Conservation (phyloP, 1,140 invertebrate species). For the Plectrocnemia conspersa region DNA sequence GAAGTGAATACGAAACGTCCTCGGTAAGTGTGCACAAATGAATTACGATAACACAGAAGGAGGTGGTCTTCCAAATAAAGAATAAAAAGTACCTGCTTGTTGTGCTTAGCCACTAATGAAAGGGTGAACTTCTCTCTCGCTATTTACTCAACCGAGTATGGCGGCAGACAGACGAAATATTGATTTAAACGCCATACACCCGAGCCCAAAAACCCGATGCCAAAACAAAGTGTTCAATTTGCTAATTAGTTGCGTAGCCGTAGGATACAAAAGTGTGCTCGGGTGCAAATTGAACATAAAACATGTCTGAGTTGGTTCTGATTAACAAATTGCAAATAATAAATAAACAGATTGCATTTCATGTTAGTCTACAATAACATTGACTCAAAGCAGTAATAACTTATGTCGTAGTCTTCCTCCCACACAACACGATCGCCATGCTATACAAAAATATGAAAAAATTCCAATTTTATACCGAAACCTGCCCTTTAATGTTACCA, state of each 20-base stretch:
- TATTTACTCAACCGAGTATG: background rate
- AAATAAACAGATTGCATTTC: too few species aligned
- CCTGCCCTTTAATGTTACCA: too few species aligned
- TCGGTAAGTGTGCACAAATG: background rate
- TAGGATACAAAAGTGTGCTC: slow-evolving; percentile 1
- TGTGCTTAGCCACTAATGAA: slow-evolving; percentile 1
- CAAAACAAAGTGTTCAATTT: slow-evolving; percentile 6
- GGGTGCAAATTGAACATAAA: slow-evolving; percentile 1
- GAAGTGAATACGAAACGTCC: background rate
- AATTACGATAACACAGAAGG: background rate
- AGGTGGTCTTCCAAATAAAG: background rate
- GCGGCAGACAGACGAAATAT: slow-evolving; percentile 4
- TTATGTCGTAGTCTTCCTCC: too few species aligned
- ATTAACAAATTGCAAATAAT: too few species aligned
- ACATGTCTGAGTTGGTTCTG: too few species aligned
- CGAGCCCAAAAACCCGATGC: background rate
- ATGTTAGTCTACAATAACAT: too few species aligned
- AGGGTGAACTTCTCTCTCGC: slow-evolving; percentile 2
- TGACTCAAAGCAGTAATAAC: too few species aligned
- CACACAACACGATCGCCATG: too few species aligned
- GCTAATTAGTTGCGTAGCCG: slow-evolving; percentile 9
- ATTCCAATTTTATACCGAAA: too few species aligned
- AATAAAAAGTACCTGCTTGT: background rate
- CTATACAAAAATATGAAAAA: too few species aligned
- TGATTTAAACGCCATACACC: slow-evolving; percentile 1